Evolutionary conservation across 2,113 vertebrate species (phyloP).

Genomic region (Ceyx melanurus): DNA sequence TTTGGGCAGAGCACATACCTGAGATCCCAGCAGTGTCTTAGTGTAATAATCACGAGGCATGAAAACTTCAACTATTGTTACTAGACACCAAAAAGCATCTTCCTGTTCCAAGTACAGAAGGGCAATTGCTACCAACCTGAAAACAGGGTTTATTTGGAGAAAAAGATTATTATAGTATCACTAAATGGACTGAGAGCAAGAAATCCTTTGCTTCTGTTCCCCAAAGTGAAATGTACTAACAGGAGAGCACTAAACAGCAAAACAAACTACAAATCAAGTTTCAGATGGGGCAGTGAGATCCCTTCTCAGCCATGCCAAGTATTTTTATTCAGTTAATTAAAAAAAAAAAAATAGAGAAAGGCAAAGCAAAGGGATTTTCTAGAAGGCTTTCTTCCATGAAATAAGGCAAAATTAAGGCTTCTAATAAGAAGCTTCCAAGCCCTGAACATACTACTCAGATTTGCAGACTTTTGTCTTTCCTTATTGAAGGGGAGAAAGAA

Average conservation of each 20-base stretch:
- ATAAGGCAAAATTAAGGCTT: background rate
- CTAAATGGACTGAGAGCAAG: background rate
- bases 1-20: constrained; percentile 77
- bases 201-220: background rate
- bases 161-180: background rate
- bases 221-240: background rate
- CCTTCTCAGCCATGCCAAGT: background rate
- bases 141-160: background rate
- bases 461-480: background rate
- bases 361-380: background rate
- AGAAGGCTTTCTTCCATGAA: background rate
- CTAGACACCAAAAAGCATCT: constrained; percentile 97
- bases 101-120: constrained; percentile 96
- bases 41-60: constrained; percentile 99
- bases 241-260: background rate
- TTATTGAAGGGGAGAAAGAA: background rate
- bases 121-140: constrained; percentile 90
- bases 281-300: background rate
- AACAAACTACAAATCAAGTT: background rate
- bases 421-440: background rate
- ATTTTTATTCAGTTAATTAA: background rate
- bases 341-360: background rate
- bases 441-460: background rate
- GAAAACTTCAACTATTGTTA: constrained; percentile 94
- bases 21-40: constrained; percentile 95